Evolutionary conservation across 2,113 vertebrate species (phyloP).

Genomic region (Ptilonorhynchus violaceus): DNA sequence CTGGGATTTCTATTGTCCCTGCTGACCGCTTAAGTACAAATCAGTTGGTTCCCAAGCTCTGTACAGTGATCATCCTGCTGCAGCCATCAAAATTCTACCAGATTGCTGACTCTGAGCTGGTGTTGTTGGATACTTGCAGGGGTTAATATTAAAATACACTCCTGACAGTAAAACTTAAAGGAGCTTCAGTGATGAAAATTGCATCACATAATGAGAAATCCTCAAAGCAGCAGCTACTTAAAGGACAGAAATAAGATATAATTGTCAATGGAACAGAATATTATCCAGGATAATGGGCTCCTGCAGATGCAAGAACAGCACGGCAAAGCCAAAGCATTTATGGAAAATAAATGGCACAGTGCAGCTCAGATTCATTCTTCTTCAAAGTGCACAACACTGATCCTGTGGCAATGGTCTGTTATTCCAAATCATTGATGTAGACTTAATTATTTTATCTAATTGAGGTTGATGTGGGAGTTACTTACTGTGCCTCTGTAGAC

Average conservation of each 20-base stretch:
- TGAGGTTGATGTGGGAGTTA: background rate
- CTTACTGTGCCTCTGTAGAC: background rate
- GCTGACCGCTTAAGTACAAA: slow-evolving; percentile 52
- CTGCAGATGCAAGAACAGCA: slow-evolving; percentile 61
- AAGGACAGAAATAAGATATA: slow-evolving; percentile 69
- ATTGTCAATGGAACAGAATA: slow-evolving; percentile 64
- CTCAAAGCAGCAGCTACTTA: slow-evolving; percentile 48
- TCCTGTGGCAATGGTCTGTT: slow-evolving; percentile 23
- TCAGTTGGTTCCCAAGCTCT: slow-evolving; percentile 63
- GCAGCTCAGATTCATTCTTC: slow-evolving; percentile 46
- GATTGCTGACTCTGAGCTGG: background rate
- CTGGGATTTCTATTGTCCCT: slow-evolving; percentile 54
- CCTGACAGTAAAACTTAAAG: background rate
- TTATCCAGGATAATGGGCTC: slow-evolving; percentile 63
- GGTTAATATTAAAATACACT: slow-evolving; percentile 63
- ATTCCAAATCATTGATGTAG: slow-evolving; percentile 43
- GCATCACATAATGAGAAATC: slow-evolving; percentile 50
- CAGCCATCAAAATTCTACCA: background rate
- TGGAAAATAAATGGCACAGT: slow-evolving; percentile 63
- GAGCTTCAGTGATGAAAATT: slow-evolving; percentile 4
- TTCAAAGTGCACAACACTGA: slow-evolving; percentile 43
- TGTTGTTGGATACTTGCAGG: slow-evolving; percentile 41
- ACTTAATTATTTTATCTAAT: slow-evolving; percentile 58
- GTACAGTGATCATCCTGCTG: background rate
- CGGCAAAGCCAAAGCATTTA: slow-evolving; percentile 43